Conservation (phyloP, 2,113 vertebrate genomes). For the Ammospiza nelsoni region DNA sequence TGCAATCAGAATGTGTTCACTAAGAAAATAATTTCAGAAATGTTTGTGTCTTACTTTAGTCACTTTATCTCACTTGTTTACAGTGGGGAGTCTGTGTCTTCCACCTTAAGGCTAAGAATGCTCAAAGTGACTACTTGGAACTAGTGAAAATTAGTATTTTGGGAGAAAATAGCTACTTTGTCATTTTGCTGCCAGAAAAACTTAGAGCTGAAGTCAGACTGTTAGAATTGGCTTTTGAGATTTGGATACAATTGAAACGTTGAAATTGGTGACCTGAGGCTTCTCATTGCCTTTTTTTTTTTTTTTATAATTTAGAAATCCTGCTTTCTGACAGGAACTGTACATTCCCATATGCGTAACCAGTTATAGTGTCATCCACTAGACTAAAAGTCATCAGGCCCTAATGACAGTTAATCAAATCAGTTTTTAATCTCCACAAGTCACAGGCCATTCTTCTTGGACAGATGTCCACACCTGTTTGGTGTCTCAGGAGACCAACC, state of each 20-base stretch:
- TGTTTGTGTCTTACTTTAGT: neutral
- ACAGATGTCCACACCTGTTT: neutral
- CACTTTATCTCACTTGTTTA: neutral
- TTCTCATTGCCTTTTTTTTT: neutral
- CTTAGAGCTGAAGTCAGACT: neutral
- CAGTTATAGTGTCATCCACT: neutral
- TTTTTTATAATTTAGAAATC: neutral
- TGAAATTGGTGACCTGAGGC: neutral
- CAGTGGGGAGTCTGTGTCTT: neutral
- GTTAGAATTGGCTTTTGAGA: neutral
- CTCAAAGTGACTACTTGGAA: neutral
- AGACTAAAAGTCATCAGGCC: neutral
- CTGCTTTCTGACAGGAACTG: neutral
- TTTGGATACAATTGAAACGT: neutral
- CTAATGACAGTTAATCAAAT: neutral
- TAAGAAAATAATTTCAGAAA: neutral
- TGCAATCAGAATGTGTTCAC: neutral
- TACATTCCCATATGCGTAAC: rapidly evolving
- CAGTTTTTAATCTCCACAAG: neutral
- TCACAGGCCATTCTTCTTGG: neutral
- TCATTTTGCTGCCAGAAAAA: neutral
- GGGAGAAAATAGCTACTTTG: neutral
- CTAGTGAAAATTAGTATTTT: neutral
- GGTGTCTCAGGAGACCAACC: neutral
- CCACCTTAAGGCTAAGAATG: neutral